phyloP scores from a whole-genome alignment of 2,888 invertebrate species.

The Hyposoter didymator region DNA sequence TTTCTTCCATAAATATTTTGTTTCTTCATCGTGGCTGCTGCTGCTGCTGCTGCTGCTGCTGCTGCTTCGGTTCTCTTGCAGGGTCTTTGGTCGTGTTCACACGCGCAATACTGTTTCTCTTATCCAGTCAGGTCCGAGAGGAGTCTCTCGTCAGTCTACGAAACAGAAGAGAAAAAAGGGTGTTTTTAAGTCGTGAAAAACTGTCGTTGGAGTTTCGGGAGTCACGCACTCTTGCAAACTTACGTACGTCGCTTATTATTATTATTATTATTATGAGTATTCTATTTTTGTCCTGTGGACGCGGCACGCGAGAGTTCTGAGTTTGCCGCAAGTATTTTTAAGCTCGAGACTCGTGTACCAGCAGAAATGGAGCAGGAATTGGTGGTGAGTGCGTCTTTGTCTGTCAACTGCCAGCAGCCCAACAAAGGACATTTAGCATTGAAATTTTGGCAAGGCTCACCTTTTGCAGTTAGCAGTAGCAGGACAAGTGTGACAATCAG shows the following conservation, averaged over 20 bases:
- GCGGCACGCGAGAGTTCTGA: not conserved
- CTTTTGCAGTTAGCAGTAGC: conserved; percentile 75
- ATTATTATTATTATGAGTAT: conserved; percentile 15
- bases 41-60: too few relatives aligned
- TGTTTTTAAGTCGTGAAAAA: not conserved
- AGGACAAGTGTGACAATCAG: conserved; percentile 71
- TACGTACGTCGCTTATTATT: too few relatives aligned
- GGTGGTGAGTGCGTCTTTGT: not conserved
- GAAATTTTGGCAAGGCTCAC: conserved; percentile 58
- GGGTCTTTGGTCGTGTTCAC: conserved; percentile 81
- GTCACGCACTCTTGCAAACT: conserved; percentile 38
- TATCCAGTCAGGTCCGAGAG: conserved; percentile 68
- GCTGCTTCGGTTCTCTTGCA: conserved; percentile 56
- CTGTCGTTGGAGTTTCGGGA: not conserved
- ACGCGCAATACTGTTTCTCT: conserved; percentile 81
- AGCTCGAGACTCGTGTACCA: conserved; percentile 4
- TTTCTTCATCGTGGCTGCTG: not conserved
- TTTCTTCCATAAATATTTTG: not conserved
- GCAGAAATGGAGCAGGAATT: not conserved
- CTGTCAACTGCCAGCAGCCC: not conserved
- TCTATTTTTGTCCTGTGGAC: conserved; percentile 29
- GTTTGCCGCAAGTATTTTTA: conserved; percentile 47
- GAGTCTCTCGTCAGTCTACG: conserved; percentile 70
- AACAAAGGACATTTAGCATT: not conserved
- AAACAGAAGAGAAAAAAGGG: conserved; percentile 50